Evolutionary conservation across 2,113 vertebrate genomes (phyloP).

Genomic region (Sigmodon hispidus): DNA sequence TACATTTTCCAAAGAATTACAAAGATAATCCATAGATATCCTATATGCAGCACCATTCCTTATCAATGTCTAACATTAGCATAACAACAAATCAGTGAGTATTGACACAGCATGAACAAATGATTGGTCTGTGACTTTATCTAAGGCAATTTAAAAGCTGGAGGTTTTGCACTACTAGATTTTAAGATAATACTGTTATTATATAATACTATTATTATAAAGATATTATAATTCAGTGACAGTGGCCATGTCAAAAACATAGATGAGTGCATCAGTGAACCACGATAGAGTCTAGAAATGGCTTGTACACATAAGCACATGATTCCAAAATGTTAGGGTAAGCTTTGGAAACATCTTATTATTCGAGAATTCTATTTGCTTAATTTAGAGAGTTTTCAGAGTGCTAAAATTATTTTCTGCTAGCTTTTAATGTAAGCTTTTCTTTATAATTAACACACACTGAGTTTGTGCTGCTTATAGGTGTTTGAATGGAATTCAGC

Average conservation of each 20-base stretch:
- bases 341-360: not conserved
- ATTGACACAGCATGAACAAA: not conserved
- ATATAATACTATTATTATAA: not conserved
- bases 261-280: not conserved
- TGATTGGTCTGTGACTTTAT: not conserved
- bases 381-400: not conserved
- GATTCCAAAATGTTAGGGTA: not conserved
- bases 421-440: not conserved
- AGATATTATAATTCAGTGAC: not conserved
- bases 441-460: not conserved
- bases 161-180: not conserved
- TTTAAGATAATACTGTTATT: too few species aligned
- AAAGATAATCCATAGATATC: not conserved
- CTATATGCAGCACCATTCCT: too few species aligned
- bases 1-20: not conserved
- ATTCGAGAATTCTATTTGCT: not conserved
- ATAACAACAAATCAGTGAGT: not conserved
- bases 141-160: not conserved
- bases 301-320: not conserved
- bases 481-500: not conserved
- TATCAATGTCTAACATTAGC: not conserved
- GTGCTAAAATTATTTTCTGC: not conserved
- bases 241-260: not conserved
- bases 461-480: not conserved
- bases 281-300: not conserved